phyloP scores from a whole-genome alignment of 2,797 vertebrate genomes.

The Prionace glauca region DNA sequence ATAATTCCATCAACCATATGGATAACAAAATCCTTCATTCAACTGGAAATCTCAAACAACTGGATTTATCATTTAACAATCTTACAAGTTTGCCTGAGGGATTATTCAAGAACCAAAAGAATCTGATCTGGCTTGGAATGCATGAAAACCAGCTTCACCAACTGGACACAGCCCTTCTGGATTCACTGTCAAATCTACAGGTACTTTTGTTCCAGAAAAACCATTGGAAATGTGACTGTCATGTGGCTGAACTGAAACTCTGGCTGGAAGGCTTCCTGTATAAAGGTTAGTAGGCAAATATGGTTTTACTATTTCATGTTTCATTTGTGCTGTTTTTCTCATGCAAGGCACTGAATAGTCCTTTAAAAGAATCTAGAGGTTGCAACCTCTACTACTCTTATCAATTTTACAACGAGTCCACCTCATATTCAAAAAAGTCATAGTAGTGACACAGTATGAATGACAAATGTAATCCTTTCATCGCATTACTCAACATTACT shows the following conservation, averaged over 20 bases:
- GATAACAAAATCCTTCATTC: conserved; percentile 76
- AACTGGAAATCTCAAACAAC: conserved; percentile 70
- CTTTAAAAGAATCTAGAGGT: neutral
- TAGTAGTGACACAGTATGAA: neutral
- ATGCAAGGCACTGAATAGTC: neutral
- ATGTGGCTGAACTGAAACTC: conserved; percentile 82
- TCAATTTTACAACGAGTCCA: neutral
- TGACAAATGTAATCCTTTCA: neutral
- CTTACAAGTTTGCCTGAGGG: conserved; percentile 69
- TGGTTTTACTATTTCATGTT: neutral
- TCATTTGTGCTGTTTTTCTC: neutral
- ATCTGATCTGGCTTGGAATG: conserved; percentile 76
- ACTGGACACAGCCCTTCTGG: conserved; percentile 73
- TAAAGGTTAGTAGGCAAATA: conserved; percentile 70
- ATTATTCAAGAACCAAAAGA: conserved; percentile 71
- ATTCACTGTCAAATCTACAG: conserved; percentile 73
- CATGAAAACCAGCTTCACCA: conserved; percentile 76
- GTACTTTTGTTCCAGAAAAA: conserved; percentile 75
- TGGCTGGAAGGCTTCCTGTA: conserved; percentile 93
- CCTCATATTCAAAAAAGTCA: neutral
- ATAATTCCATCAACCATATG: conserved; percentile 76
- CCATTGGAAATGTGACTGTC: conserved; percentile 89
- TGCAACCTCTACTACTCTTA: neutral
- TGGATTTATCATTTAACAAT: conserved; percentile 86
- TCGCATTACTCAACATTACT: neutral